Base-by-base conservation (phyloP, 2,113 vertebrate genomes). In the Petaurus breviceps region DNA sequence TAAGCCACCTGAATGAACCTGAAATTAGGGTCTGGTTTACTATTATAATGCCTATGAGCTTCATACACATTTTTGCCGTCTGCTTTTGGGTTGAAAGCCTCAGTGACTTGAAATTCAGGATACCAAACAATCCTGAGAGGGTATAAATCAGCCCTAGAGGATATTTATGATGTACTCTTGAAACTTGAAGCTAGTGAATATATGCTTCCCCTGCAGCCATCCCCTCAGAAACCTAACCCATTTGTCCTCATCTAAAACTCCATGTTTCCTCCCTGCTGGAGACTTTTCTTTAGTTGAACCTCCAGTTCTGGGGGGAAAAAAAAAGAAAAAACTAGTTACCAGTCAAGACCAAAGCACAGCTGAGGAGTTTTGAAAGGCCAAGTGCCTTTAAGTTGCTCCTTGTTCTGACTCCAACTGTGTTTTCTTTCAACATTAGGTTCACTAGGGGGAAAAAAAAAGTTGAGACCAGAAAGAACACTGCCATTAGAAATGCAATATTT, bases 371-470 rank as follows among this genome's bases (percentile, higher is more conserved):
- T 57, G 94, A 93, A 97, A 96, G 50, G 61, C 57, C 31, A 50
- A 93, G 43, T 50, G 55, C 95, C 51, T 96, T 77, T 94, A 28
- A 51, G 90, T n/a, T 54, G 52, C 52, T 93, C 50, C 90, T 93
- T 10, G 54, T n/a, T 61, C 94, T 12, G 91, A 51, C 89, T 95
- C 95, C 54, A 93, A 57, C 97, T 90, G 91, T 92, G 96, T 93
- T 95, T 94, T 94, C 97, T 95, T 90, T 94, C 92, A 97, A 92
- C 26, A 1, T 94, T 90, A 24, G 52, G 25, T 96, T 95, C 92
- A 47, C 93, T 94, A 51, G 91, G 7, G 19, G 19, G n/a, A 57
- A n/a, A 96, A 94, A 96, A 94, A 90, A 96, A 91, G 93, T 61
- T 28, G 96, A 94, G 90, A 28, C 52, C 9, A 46, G 68, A 94